These are phyloP conservation scores for Bombus breviceps DNA, from an alignment of 1,140 invertebrate species.

Conservation along the genomic window DNA sequence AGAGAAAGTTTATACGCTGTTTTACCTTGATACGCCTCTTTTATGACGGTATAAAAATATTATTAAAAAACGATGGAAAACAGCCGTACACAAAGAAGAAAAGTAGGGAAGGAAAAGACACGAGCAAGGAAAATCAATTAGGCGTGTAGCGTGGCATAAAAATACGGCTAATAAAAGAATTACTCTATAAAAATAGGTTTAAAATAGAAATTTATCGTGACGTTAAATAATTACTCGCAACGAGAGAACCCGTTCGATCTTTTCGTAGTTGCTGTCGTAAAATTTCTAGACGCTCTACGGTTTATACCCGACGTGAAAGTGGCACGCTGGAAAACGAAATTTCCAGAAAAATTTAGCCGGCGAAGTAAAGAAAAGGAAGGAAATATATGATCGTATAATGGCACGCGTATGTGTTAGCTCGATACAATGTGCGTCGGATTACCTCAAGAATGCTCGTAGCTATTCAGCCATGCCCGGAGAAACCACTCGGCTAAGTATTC, in stretches of 20 bases:
- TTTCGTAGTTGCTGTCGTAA: not conserved
- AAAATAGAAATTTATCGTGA: not conserved
- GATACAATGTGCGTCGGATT: not conserved
- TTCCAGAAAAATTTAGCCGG: constrained; percentile 12
- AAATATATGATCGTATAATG: not conserved
- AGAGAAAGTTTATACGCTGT: not conserved
- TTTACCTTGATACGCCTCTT: constrained; percentile 21
- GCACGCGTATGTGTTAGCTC: not conserved
- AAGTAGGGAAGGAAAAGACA: too few relatives aligned
- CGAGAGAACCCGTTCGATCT: not conserved
- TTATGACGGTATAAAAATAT: constrained; percentile 44
- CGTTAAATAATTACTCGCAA: not conserved
- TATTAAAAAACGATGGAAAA: constrained; percentile 46
- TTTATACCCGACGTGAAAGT: not conserved
- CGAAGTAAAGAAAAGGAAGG: not conserved
- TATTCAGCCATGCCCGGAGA: constrained; percentile 27
- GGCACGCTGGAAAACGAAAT: not conserved
- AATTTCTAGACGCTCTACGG: not conserved
- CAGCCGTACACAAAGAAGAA: not conserved
- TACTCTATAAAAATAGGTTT: not conserved
- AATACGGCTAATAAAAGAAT: constrained; percentile 1
- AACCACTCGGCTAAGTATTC: constrained; percentile 30
- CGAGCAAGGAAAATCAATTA: constrained; percentile 38
- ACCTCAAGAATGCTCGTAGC: constrained; percentile 28
- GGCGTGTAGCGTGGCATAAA: constrained; percentile 4